phyloP scores from a whole-genome alignment of 2,797 vertebrate species.

The Pelochelys cantorii region DNA sequence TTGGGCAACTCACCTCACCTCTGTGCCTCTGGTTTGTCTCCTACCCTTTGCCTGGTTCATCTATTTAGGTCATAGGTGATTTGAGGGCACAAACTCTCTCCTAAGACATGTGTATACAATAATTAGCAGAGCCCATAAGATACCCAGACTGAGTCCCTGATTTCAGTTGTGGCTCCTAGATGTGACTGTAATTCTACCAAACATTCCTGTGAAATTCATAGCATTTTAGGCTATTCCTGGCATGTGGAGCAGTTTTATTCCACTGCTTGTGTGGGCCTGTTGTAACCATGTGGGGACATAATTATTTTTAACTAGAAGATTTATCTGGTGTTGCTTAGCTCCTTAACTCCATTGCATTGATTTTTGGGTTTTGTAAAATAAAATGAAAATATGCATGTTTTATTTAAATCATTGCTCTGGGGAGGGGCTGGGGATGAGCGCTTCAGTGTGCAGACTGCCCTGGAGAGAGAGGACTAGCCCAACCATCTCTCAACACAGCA shows the following conservation, averaged over 20 bases:
- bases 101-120: background rate
- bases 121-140: too few species aligned
- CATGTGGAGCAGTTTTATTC: background rate
- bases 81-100: background rate
- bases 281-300: background rate
- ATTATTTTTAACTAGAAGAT: background rate
- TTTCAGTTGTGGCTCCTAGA: background rate
- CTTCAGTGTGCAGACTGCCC: too few species aligned
- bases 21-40: background rate
- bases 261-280: fast-evolving
- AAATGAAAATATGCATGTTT: too few species aligned
- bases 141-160: background rate
- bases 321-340: too few species aligned
- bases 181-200: background rate
- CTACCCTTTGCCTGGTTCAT: background rate
- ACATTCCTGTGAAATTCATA: background rate
- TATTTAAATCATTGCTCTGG: too few species aligned
- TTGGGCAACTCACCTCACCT: background rate
- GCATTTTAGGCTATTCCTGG: background rate
- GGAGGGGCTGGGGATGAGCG: too few species aligned
- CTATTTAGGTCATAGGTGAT: background rate
- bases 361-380: too few species aligned
- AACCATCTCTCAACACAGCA: too few species aligned
- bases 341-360: too few species aligned
- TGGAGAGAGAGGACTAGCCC: too few species aligned